Evolutionary conservation across 37 sponge, comb jelly and placozoan species (phyloP), one percentile per base, ranked within the genome.

Genomic region (Eunapius fragilis): DNA sequence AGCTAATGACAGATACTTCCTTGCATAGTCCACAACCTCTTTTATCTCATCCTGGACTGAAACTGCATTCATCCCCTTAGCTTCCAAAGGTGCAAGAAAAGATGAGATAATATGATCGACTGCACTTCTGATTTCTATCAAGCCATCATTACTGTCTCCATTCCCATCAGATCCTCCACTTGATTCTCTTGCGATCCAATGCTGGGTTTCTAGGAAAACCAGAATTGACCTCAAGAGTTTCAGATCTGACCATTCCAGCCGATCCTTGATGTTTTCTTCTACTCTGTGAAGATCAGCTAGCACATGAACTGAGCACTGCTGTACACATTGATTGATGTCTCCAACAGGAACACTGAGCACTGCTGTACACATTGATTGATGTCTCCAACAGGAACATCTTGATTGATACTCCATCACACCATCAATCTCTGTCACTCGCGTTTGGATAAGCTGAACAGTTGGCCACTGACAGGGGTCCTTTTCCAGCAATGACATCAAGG

Each of bases 401-500:
- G 13, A 74, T 70, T 81, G 88, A 35, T 87, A 87, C 35, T 68
- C 77, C 69, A 47, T 33, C 67, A 67, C 23, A 75, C 48, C 88
- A 75, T 24, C 88, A 68, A 14, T 77, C 58, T 71, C 88, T 27
- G 50, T 70, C 4, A 87, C 70, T 23, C 47, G 80, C 31, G 48
- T 81, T 37, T 69, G 36, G 41, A 87, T 22, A 9, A 81, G 49
- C 77, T 81, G 67, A 81, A 81, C 82, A 30, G 70, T 74, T 38
- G 82, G 82, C 88, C 88, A 87, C 58, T 87, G 82, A 76, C 28
- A 11, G 27, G 88, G 88, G n/a, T 75, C 82, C 38, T 78, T 23
- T 70, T 74, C 32, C 14, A 70, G 25, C 88, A 87, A 34, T 31
- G 82, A 50, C 70, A 72, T 37, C 74, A 87, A 75, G 14, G 82